Evolutionary conservation across 2,888 invertebrate genomes (phyloP).

Genomic region (Harpalus rufipes): DNA sequence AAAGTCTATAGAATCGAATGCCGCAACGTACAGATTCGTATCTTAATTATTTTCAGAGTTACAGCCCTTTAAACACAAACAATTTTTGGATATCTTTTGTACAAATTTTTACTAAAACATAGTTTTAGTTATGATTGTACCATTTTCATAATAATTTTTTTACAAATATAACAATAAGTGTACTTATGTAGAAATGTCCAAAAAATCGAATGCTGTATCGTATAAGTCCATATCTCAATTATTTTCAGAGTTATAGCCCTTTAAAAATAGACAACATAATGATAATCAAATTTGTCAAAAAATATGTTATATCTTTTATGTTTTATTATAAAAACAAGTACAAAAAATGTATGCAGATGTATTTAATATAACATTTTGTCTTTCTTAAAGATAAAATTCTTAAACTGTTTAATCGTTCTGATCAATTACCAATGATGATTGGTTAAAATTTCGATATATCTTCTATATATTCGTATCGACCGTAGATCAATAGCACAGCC

Average conservation of each 20-base stretch:
- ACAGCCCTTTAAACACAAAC: no score
- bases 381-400: not conserved
- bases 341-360: not conserved
- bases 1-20: no score
- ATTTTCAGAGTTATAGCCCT: no score
- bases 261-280: no score
- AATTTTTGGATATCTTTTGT: no score
- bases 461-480: slow-evolving; percentile 49
- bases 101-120: not conserved
- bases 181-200: not conserved
- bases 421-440: slow-evolving; percentile 65
- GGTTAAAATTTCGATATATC: slow-evolving; percentile 62
- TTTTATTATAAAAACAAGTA: not conserved
- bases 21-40: no score
- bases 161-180: not conserved
- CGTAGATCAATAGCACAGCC: slow-evolving; percentile 55
- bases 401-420: slow-evolving; percentile 4
- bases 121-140: not conserved
- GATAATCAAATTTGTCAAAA: no score
- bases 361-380: not conserved
- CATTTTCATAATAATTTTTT: not conserved
- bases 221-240: no score
- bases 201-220: no score
- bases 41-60: no score
- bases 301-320: not conserved